Evolutionary conservation across 2,888 invertebrate species (phyloP), one percentile per base, ranked within the genome.

Genomic region (Epinotia bilunana): DNA sequence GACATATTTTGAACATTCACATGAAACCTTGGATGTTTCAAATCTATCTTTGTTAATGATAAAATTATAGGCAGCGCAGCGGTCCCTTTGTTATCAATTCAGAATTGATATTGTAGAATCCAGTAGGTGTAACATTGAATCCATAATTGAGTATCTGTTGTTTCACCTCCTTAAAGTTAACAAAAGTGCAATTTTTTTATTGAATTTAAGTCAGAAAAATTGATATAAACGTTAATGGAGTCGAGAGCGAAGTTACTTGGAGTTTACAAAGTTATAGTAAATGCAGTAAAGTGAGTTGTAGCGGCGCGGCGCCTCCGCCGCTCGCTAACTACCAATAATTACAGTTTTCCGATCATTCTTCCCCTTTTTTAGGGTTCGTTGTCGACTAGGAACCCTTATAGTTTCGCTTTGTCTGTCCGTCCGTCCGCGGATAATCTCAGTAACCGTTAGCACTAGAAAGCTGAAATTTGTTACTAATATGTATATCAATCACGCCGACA

Each of bases 121-220:
- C 49, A 49, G 16, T 16, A 16, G 49, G 16, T 16, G 49, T 49
- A 16, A 49, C 49, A 16, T 16, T 49, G 16, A 49, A 49, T 49
- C 1, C 49, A 49, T 49, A 16, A 6, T 49, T 49, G n/a, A n/a
- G n/a, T n/a, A 49, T 16, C 5, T 49, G 5, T 49, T 49, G 13
- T 4, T 49, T 49, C 49, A 49, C 13, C 13, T 49, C 49, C 3
- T 13, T 49, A 12, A 16, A 57, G 57, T 58, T 58, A 68, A 58
- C 58, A 60, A 60, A 46, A 58, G 80, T 74, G 78, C 74, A 87
- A 83, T 83, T 85, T 86, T 88, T 86, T 88, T 87, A 87, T 87
- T 82, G 83, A 88, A 88, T 89, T 87, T 85, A 84, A 87, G 83
- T 82, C 83, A 85, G 81, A 82, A 81, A 88, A 88, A 90, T 88